phyloP scores from a whole-genome alignment of 2,888 invertebrate species.

The Chrysomela aeneicollis region DNA sequence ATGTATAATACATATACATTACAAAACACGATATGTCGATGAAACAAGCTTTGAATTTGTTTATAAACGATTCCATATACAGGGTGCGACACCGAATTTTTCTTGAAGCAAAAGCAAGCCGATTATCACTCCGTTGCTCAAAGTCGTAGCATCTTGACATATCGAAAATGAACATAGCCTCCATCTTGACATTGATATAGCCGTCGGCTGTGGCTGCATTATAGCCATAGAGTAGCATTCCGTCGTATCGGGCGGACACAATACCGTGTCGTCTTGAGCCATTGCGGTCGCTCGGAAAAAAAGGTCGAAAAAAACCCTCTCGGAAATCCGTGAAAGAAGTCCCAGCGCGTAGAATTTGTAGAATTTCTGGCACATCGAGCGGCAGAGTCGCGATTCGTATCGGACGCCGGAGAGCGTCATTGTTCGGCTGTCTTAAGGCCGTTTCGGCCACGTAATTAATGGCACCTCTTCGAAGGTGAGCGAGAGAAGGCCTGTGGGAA shows the following conservation, averaged over 20 bases:
- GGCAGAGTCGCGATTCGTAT: conserved; percentile 47
- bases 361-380: conserved; percentile 42
- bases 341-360: conserved; percentile 29
- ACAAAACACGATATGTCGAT: too few species aligned
- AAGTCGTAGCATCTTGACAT: background rate
- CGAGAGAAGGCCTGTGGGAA: conserved; percentile 47
- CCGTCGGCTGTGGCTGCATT: conserved; percentile 17
- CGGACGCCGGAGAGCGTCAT: conserved; percentile 50
- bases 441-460: conserved; percentile 52
- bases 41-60: too few species aligned
- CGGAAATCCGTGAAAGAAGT: conserved; percentile 33
- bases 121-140: too few species aligned
- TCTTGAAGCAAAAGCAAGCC: too few species aligned
- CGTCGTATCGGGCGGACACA: conserved; percentile 27
- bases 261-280: conserved; percentile 33
- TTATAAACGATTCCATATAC: too few species aligned
- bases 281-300: conserved; percentile 26
- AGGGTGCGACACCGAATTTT: too few species aligned
- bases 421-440: conserved; percentile 51
- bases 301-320: conserved; percentile 1
- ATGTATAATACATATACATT: too few species aligned
- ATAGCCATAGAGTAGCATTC: conserved; percentile 33
- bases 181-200: conserved; percentile 16
- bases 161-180: conserved; percentile 3
- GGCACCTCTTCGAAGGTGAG: conserved; percentile 46